phyloP scores from a whole-genome alignment of 2,113 vertebrate species.

The Barbus barbus region DNA sequence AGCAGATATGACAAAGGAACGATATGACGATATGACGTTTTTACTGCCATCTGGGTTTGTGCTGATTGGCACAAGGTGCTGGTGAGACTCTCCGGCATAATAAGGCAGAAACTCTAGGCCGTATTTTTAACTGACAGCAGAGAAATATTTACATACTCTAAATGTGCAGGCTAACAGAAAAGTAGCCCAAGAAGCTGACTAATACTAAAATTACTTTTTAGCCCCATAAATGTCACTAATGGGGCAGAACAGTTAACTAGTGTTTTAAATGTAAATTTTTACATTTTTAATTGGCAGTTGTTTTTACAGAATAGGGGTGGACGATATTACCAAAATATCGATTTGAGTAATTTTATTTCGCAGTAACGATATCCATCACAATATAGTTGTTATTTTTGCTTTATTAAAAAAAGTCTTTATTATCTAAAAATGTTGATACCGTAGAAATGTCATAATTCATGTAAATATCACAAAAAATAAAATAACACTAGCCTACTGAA shows the following conservation, averaged over 20 bases:
- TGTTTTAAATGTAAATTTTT: too few species aligned
- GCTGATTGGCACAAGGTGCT: constrained; percentile 51
- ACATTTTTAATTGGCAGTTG: too few species aligned
- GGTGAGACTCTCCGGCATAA: constrained; percentile 45
- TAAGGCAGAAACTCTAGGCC: constrained; percentile 30
- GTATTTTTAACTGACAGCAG: constrained; percentile 52
- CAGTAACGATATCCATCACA: too few species aligned
- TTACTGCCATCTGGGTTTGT: constrained; percentile 53
- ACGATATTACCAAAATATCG: too few species aligned
- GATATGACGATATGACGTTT: constrained; percentile 51
- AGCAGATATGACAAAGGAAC: constrained; percentile 48
- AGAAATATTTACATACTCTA: constrained; percentile 51
- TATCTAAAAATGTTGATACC: too few species aligned
- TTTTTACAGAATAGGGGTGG: too few species aligned
- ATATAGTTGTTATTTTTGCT: too few species aligned
- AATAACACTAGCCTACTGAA: too few species aligned
- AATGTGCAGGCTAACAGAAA: background rate
- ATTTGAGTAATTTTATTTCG: too few species aligned
- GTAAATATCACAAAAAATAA: too few species aligned
- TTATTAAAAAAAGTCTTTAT: too few species aligned
- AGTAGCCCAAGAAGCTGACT: background rate
- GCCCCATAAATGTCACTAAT: background rate
- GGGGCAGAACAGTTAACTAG: background rate
- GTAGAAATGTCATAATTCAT: too few species aligned
- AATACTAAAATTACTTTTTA: background rate